Evolutionary conservation across 2,113 vertebrate genomes (phyloP).

Genomic region (Cyphomyrus discorhynchus): DNA sequence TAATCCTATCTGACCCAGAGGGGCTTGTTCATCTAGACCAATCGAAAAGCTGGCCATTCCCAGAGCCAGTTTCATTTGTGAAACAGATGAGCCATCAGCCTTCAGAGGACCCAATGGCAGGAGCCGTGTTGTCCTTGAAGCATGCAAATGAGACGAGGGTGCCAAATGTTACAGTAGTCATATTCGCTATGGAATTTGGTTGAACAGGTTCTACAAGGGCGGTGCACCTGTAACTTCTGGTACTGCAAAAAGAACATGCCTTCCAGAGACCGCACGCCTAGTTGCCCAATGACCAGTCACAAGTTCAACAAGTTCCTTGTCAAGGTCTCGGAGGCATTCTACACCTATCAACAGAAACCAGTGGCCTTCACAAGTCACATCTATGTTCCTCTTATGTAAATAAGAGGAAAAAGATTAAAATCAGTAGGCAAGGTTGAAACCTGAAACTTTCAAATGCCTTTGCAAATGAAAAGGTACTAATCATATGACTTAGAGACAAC

Average conservation of each 20-base stretch:
- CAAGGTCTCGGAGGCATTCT: not conserved
- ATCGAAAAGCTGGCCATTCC: slow-evolving; percentile 9
- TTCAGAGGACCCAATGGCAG: not conserved
- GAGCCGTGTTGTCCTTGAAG: slow-evolving; percentile 3
- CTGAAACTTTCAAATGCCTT: not conserved
- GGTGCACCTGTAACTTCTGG: not conserved
- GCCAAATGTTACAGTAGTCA: not conserved
- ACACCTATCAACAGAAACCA: not conserved
- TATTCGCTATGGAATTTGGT: not conserved
- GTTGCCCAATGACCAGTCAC: not conserved
- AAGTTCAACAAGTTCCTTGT: not conserved
- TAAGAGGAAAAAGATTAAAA: not conserved
- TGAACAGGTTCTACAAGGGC: not conserved
- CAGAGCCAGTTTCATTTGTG: not conserved
- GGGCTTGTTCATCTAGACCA: slow-evolving; percentile 17
- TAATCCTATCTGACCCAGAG: slow-evolving; percentile 12
- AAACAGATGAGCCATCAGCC: not conserved
- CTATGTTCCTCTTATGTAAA: not conserved
- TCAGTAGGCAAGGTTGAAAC: not conserved
- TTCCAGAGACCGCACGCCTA: not conserved
- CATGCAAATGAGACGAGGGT: not conserved
- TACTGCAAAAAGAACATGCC: not conserved
- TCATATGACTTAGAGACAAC: not conserved
- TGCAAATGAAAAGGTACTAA: not conserved
- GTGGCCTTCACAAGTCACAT: not conserved